phyloP scores from a whole-genome alignment of 2,888 invertebrate species.

The Acanthosepion lycidas region DNA sequence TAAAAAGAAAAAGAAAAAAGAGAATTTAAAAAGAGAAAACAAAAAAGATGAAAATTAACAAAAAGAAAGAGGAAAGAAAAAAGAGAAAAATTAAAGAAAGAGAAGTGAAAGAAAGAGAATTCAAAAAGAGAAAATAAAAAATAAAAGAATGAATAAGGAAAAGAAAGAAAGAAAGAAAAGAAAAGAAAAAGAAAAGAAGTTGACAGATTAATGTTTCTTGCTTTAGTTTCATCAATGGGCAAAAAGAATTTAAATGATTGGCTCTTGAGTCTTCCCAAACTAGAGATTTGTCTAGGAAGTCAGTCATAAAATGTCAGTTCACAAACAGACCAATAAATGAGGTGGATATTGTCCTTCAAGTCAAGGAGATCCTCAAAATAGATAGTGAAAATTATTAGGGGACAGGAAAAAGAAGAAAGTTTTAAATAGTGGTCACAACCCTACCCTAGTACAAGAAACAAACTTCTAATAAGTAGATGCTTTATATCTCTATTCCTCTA shows the following conservation, averaged over 20 bases:
- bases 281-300: not conserved
- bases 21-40: not conserved
- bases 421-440: not conserved
- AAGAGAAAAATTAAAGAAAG: not conserved
- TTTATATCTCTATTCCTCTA: too few species aligned
- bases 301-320: not conserved
- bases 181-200: not conserved
- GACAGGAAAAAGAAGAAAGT: not conserved
- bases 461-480: not conserved
- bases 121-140: not conserved
- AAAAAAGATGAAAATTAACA: not conserved
- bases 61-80: not conserved
- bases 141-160: too few species aligned
- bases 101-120: not conserved
- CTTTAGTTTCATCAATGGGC: not conserved
- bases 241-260: not conserved
- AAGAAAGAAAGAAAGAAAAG: not conserved
- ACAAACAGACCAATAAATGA: not conserved
- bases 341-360: not conserved
- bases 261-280: not conserved
- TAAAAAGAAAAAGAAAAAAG: not conserved
- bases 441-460: not conserved
- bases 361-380: slow-evolving; percentile 2
- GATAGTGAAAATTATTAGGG: slow-evolving; percentile 14
- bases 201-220: not conserved